Evolutionary conservation across 2,113 vertebrate genomes (phyloP).

Genomic region (Hiodon alosoides): DNA sequence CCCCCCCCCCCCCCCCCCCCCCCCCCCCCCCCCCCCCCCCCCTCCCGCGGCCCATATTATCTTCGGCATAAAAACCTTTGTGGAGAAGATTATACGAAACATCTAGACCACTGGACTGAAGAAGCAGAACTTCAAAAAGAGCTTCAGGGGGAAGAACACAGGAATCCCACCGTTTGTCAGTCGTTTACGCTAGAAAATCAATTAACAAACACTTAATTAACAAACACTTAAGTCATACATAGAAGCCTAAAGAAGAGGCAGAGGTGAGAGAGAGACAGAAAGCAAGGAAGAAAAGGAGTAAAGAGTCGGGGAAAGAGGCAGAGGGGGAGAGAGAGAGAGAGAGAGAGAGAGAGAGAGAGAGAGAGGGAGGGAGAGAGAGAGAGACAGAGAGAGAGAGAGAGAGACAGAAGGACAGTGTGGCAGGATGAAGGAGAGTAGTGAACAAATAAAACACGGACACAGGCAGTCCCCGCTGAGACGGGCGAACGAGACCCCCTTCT

Average conservation of each 20-base stretch:
- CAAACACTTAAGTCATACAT: no score
- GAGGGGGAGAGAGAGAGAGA: slow-evolving; percentile 15
- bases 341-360: slow-evolving; percentile 3
- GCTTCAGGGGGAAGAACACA: not conserved
- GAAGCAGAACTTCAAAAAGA: not conserved
- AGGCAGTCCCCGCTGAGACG: slow-evolving; percentile 40
- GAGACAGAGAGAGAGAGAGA: not conserved
- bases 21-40: no score
- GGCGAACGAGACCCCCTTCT: slow-evolving; percentile 49
- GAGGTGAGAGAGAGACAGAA: not conserved
- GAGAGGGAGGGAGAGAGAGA: slow-evolving; percentile 26
- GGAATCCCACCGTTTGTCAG: no score
- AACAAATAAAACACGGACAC: slow-evolving; percentile 31
- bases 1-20: no score
- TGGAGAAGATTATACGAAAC: not conserved
- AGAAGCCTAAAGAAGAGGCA: not conserved
- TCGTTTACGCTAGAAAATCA: no score
- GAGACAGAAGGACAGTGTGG: slow-evolving; percentile 42
- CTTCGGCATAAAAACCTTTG: not conserved
- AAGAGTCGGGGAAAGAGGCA: slow-evolving; percentile 9
- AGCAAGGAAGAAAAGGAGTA: not conserved
- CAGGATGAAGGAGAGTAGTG: slow-evolving; percentile 42
- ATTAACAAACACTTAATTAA: no score
- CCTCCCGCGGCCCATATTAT: not conserved
- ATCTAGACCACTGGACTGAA: not conserved